Conservation (phyloP, 2,113 vertebrate genomes). For the Boulengeromyrus knoepffleri region DNA sequence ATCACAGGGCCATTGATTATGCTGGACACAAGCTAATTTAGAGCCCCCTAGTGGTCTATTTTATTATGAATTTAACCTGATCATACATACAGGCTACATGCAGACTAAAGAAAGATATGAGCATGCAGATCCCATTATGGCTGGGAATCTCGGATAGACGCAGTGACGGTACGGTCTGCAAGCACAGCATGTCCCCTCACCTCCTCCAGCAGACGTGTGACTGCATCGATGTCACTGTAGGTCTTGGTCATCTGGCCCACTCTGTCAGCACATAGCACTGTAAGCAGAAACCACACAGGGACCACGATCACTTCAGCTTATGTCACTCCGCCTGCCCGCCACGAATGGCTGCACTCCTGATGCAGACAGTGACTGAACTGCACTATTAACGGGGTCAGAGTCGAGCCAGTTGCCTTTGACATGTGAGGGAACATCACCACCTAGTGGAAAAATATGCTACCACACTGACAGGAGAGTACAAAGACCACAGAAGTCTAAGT, state of each 20-base stretch:
- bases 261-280: constrained; percentile 97
- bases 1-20: neutral
- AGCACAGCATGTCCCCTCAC: constrained; percentile 47
- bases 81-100: neutral
- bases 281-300: constrained; percentile 26
- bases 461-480: neutral
- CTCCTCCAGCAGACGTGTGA: constrained; percentile 96
- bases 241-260: constrained; percentile 99
- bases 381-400: neutral
- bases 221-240: constrained; percentile 97
- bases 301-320: neutral
- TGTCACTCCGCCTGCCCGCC: neutral
- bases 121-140: neutral
- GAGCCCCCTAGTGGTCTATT: neutral
- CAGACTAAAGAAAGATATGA: neutral
- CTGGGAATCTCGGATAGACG: neutral
- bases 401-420: neutral
- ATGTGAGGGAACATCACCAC: neutral
- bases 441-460: neutral
- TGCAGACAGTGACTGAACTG: neutral
- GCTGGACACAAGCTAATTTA: neutral
- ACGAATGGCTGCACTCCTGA: neutral
- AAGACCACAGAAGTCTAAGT: neutral
- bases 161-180: neutral
- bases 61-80: neutral